These are phyloP conservation scores for Thaumetopoea pityocampa DNA, from an alignment of 1,140 invertebrate genomes.

Conservation along the genomic window DNA sequence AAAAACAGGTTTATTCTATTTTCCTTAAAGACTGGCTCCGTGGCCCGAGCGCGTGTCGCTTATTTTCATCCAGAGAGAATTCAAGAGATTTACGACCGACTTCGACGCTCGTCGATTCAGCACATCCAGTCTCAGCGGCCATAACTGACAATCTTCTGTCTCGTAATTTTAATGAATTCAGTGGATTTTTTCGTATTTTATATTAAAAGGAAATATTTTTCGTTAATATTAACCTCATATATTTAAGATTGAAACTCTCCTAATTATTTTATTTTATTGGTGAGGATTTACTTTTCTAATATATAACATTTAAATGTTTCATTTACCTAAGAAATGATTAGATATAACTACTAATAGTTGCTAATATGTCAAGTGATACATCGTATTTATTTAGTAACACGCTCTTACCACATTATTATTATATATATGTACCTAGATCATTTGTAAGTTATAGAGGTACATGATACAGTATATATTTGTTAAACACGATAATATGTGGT, in stretches of 20 bases:
- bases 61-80: conserved; percentile 60
- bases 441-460: too few species aligned
- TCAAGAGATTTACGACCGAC: conserved; percentile 65
- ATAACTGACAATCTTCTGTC: conserved; percentile 63
- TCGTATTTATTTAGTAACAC: too few species aligned
- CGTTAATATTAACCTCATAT: conserved; percentile 5
- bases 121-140: conserved; percentile 57
- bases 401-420: too few species aligned
- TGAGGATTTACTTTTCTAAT: too few species aligned
- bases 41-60: conserved; percentile 34
- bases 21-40: conserved; percentile 12
- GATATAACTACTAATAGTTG: too few species aligned
- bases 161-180: conserved; percentile 60
- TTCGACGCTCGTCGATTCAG: conserved; percentile 64
- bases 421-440: too few species aligned
- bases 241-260: conserved; percentile 3
- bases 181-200: conserved; percentile 38
- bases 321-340: too few species aligned
- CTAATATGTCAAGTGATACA: too few species aligned
- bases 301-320: too few species aligned
- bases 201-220: conserved; percentile 7
- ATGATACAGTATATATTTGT: too few species aligned
- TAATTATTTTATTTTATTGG: conserved; percentile 5
- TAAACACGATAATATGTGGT: too few species aligned
- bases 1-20: conserved; percentile 5